Evolutionary conservation across 1,140 invertebrate species (phyloP).

Genomic region (Carposina sasakii): DNA sequence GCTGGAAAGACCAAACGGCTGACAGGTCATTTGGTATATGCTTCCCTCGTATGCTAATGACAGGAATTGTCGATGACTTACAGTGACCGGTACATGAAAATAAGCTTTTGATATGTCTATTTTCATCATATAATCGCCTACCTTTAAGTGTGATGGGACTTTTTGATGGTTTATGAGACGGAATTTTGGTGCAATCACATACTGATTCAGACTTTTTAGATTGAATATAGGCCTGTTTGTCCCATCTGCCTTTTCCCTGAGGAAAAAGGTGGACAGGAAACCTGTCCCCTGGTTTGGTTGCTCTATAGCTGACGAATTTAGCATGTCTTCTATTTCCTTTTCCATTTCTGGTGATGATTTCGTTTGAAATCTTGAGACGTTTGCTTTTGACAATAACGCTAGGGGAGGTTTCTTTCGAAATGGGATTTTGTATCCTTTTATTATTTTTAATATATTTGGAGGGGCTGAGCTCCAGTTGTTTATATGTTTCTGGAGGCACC

Average conservation of each 20-base stretch:
- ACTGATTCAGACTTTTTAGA: neutral
- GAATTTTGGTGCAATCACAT: neutral
- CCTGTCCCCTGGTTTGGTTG: neutral
- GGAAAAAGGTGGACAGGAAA: neutral
- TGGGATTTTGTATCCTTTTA: neutral
- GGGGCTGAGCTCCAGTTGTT: neutral
- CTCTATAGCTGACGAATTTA: neutral
- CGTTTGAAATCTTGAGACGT: neutral
- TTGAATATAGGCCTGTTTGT: neutral
- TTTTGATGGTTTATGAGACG: neutral
- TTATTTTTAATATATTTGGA: neutral
- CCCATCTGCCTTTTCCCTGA: neutral
- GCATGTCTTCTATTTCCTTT: neutral
- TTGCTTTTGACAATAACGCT: neutral
- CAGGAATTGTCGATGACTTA: constrained; percentile 13
- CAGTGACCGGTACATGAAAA: constrained; percentile 20
- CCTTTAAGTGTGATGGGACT: neutral
- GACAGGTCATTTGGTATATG: constrained; percentile 20
- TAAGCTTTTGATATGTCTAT: neutral
- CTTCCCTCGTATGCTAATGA: constrained; percentile 15
- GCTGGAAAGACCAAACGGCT: constrained; percentile 29
- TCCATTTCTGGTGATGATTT: neutral
- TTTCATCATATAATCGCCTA: neutral
- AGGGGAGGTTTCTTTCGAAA: neutral
- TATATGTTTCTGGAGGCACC: neutral